Percentiles rank a stretch among this genome's conserved stretches.
Conservation (phyloP, 2,113 vertebrate species). For the Parotia lawesii region DNA sequence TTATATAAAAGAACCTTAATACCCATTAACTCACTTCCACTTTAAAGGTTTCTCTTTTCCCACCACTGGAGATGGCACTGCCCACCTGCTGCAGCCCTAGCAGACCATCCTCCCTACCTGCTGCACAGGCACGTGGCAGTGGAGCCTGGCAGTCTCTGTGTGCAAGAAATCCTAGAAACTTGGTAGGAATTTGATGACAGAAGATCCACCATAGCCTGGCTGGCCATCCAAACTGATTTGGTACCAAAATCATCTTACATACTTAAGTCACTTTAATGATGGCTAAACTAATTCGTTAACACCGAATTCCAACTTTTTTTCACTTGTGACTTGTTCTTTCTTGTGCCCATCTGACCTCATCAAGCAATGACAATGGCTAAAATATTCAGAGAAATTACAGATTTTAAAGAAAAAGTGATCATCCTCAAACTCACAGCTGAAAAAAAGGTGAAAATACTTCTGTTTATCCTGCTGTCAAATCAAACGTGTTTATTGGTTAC, state of each 20-base stretch:
- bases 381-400: background rate
- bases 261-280: background rate
- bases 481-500: background rate
- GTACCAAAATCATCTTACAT: background rate
- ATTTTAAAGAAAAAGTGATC: background rate
- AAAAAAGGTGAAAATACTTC: background rate
- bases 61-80: background rate
- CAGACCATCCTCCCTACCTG: background rate
- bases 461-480: background rate
- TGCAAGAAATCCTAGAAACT: background rate
- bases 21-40: background rate
- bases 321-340: background rate
- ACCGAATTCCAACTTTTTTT: background rate
- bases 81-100: accelerated
- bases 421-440: background rate
- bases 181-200: background rate
- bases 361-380: background rate
- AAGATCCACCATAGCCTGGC: background rate
- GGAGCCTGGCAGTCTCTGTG: background rate
- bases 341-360: background rate
- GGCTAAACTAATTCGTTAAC: background rate
- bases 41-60: background rate
- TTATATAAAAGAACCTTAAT: background rate
- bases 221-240: background rate
- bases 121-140: accelerated